Evolutionary conservation across 2,888 invertebrate genomes (phyloP), one percentile per base, ranked within the genome.

Genomic region (Tanypteryx hageni): DNA sequence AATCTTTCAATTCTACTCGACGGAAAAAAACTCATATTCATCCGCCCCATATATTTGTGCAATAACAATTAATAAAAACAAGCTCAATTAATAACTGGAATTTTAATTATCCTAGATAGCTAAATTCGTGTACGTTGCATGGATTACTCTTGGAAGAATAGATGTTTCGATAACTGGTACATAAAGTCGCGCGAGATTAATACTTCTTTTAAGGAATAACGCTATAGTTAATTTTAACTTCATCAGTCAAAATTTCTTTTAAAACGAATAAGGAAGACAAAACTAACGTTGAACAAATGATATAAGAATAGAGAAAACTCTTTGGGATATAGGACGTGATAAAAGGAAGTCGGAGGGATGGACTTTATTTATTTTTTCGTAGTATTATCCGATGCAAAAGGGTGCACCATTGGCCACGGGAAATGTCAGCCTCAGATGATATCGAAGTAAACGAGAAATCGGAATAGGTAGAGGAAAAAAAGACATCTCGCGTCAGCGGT

Each of bases 401-500:
- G 22, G 76, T 76, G 76, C 22, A 27, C 22, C 76, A 22, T 27
- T 76, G 27, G 76, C 76, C 27, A 76, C 22, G 76, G 27, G 76
- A 27, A 27, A 76, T 27, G 76, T 76, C 76, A 76, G 76, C 76
- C 22, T 22, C 76, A 76, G 76, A 76, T 76, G 76, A 76, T 76
- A 13, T 13, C 76, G 27, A 76, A 27, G 76, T 76, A 76, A 76
- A 76, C 76, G 76, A 76, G 76, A 27, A 76, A 76, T 22, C 22
- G 76, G 27, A 27, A 76, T 76, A 76, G n/a, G 22, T 44, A 44
- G 44, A 44, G 44, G 5, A 5, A 5, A 44, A 27, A 27, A 76
- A 76, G 22, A 76, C 76, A 76, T 76, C 27, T 76, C 76, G 27
- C 22, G 76, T 76, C 76, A 76, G 76, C 76, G 76, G 76, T 76